Evolutionary conservation across 30 jellyfish, hydroid and myxozoan species (phyloP).

Genomic region (Cassiopea xamachana): DNA sequence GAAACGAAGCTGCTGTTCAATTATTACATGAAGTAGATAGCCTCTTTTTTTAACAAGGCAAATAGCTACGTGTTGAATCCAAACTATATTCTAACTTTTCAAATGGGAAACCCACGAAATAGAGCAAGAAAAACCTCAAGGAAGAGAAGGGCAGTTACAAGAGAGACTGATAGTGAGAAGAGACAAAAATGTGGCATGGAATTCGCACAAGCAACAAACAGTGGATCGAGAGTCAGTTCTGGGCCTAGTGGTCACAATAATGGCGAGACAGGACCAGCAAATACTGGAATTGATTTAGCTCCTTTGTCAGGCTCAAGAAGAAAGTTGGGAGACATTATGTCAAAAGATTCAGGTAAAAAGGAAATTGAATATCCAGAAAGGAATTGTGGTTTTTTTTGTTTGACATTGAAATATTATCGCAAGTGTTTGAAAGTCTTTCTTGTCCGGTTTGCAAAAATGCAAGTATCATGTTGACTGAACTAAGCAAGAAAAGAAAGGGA

Average conservation of each 20-base stretch:
- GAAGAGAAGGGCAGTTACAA: neutral
- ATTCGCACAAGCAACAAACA: neutral
- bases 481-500: neutral
- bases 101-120: conserved; percentile 4
- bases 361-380: neutral
- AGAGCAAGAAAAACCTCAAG: conserved; percentile 6
- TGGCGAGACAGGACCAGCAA: too few species aligned
- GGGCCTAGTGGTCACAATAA: too few species aligned
- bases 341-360: too few species aligned
- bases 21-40: neutral
- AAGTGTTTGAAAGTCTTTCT: conserved; percentile 1
- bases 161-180: neutral
- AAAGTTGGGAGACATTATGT: too few species aligned
- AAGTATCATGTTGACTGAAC: neutral
- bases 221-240: too few species aligned
- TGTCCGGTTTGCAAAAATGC: conserved; percentile 2
- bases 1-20: too few species aligned
- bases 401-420: conserved; percentile 7
- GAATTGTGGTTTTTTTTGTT: neutral
- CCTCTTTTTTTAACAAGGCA: too few species aligned
- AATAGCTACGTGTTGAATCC: neutral
- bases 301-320: too few species aligned
- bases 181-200: neutral
- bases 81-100: too few species aligned
- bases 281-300: too few species aligned